phyloP scores from a whole-genome alignment of 2,888 invertebrate genomes.

The Oegoconia quadripuncta region DNA sequence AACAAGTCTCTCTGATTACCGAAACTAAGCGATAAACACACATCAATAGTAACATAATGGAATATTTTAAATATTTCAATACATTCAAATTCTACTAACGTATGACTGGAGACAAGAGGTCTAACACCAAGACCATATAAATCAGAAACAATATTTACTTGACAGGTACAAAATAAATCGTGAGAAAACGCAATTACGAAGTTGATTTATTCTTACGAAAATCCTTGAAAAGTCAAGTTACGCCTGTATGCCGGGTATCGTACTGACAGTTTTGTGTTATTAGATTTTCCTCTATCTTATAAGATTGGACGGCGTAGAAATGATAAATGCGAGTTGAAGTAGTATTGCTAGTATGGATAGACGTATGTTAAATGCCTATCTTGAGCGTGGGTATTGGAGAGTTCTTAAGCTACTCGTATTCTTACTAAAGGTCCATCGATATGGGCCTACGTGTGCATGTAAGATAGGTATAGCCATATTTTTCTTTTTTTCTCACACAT shows the following conservation, averaged over 20 bases:
- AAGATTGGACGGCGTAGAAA: conserved; percentile 16
- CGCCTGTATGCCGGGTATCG: conserved; percentile 15
- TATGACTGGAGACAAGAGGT: not conserved
- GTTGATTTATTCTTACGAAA: conserved; percentile 10
- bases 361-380: too few species aligned
- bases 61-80: too few species aligned
- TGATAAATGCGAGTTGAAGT: conserved; percentile 10
- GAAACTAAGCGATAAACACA: too few species aligned
- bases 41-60: too few species aligned
- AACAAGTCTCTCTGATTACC: too few species aligned
- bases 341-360: not conserved
- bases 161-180: conserved; percentile 15
- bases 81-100: too few species aligned
- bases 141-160: not conserved
- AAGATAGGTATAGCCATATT: too few species aligned
- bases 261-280: conserved; percentile 2
- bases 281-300: conserved; percentile 26
- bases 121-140: not conserved
- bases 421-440: too few species aligned
- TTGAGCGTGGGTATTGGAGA: too few species aligned
- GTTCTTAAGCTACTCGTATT: too few species aligned
- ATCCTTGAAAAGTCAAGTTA: conserved; percentile 31
- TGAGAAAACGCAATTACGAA: conserved; percentile 19
- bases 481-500: too few species aligned
- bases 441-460: too few species aligned